These are phyloP conservation scores for Drosophila merina DNA, from an alignment of 2,888 invertebrate species.

Conservation along the genomic window DNA sequence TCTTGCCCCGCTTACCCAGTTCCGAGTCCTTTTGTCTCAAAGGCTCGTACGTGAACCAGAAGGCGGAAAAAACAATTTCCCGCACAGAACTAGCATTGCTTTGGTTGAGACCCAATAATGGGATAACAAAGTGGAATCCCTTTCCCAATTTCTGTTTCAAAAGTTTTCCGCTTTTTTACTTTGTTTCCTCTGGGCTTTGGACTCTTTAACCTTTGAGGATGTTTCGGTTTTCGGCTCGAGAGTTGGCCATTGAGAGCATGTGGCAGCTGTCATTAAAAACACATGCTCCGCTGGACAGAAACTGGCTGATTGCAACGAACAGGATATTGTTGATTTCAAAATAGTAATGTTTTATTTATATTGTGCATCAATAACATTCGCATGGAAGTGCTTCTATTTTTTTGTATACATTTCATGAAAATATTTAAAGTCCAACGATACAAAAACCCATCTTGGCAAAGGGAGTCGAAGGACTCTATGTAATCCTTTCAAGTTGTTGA, in stretches of 20 bases:
- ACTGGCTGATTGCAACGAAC: slow-evolving; percentile 34
- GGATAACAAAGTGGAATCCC: slow-evolving; percentile 26
- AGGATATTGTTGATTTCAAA: not conserved
- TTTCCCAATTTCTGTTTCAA: slow-evolving; percentile 24
- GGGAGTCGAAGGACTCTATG: no score
- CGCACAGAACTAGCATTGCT: slow-evolving; percentile 20
- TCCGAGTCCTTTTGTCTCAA: slow-evolving; percentile 1
- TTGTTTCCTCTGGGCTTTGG: slow-evolving; percentile 5
- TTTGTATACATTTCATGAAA: no score
- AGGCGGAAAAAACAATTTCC: slow-evolving; percentile 46
- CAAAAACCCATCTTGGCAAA: no score
- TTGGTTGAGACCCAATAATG: slow-evolving; percentile 43
- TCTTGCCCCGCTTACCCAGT: not conserved
- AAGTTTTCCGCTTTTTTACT: slow-evolving; percentile 8
- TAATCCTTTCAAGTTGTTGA: no score
- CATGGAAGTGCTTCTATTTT: no score
- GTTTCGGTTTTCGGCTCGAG: slow-evolving; percentile 18
- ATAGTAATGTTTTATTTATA: slow-evolving; percentile 28
- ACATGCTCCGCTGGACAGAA: slow-evolving; percentile 69
- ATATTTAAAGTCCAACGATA: no score
- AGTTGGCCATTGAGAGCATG: slow-evolving; percentile 35
- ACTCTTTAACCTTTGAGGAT: slow-evolving; percentile 48
- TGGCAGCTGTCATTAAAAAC: slow-evolving; percentile 68
- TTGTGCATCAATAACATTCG: slow-evolving; percentile 24
- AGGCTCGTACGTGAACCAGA: slow-evolving; percentile 44